A percentile compares a stretch with the other conserved stretches of the same genome.
phyloP scores from a whole-genome alignment of 2,888 invertebrate genomes.

The Cactoblastis cactorum region DNA sequence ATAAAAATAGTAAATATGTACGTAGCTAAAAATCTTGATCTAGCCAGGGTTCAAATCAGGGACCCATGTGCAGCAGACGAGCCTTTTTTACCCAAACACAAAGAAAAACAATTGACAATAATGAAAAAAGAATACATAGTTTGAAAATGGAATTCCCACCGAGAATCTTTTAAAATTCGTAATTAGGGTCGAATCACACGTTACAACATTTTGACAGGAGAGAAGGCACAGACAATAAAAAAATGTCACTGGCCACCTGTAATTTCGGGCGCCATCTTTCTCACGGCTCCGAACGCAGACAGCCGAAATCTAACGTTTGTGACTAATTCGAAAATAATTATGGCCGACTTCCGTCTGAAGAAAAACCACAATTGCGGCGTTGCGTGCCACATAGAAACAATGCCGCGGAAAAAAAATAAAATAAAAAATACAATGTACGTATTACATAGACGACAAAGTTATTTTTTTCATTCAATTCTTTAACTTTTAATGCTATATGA shows the following conservation, averaged over 20 bases:
- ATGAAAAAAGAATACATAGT: background rate
- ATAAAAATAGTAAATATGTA: too few species aligned
- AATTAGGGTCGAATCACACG: conserved; percentile 13
- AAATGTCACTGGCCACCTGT: conserved; percentile 14
- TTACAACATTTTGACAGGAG: conserved; percentile 14
- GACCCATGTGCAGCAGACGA: too few species aligned
- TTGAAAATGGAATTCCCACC: conserved; percentile 1
- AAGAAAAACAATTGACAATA: background rate
- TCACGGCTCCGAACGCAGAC: conserved; percentile 27
- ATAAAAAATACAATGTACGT: conserved; percentile 34
- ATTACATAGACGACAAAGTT: conserved; percentile 17
- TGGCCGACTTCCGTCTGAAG: conserved; percentile 59
- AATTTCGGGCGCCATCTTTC: conserved; percentile 16
- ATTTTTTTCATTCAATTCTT: conserved; percentile 26
- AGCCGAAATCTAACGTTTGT: conserved; percentile 54
- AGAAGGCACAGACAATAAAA: conserved; percentile 14
- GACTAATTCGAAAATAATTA: conserved; percentile 74
- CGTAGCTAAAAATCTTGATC: too few species aligned
- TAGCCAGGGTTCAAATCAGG: too few species aligned
- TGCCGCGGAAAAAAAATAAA: conserved; percentile 35
- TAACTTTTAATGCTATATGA: conserved; percentile 10
- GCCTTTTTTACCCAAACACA: too few species aligned
- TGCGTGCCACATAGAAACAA: conserved; percentile 65
- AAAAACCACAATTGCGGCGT: conserved; percentile 65
- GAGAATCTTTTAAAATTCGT: conserved; percentile 1